Percentiles rank a stretch among this genome's conserved stretches.
Conservation (phyloP, 2,113 vertebrate genomes). For the Campylorhamphus procurvoides region DNA sequence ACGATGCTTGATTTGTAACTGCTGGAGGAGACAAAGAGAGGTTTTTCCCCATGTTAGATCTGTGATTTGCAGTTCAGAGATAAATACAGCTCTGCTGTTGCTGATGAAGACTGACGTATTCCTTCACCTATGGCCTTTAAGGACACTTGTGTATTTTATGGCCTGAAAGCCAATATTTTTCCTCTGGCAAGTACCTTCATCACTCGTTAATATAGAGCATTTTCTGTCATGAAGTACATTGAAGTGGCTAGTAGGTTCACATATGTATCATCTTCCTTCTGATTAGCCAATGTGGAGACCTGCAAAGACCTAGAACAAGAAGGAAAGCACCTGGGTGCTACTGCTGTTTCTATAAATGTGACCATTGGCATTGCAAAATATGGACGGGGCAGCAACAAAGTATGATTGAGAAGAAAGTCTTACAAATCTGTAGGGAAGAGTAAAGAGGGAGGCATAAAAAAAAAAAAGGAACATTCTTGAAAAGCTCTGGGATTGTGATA, state of each 20-base stretch:
- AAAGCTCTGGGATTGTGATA: not conserved
- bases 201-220: not conserved
- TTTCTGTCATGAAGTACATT: not conserved
- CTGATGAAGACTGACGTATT: not conserved
- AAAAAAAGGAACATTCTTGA: accelerated
- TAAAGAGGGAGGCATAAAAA: not conserved
- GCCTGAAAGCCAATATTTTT: not conserved
- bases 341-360: not conserved
- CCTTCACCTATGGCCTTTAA: not conserved
- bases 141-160: not conserved
- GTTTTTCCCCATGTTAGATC: not conserved
- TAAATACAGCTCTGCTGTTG: not conserved
- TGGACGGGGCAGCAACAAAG: not conserved
- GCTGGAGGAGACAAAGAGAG: not conserved
- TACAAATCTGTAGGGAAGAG: not conserved
- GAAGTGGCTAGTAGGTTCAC: not conserved
- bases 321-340: not conserved
- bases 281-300: not conserved
- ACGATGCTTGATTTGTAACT: not conserved
- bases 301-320: not conserved
- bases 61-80: not conserved
- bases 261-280: not conserved
- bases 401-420: not conserved
- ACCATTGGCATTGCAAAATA: not conserved
- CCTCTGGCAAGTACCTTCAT: not conserved